Percentiles rank a stretch among this genome's conserved stretches.
Evolutionary conservation across 1,140 invertebrate species (phyloP).

Genomic region (Meloidogyne chitwoodi): DNA sequence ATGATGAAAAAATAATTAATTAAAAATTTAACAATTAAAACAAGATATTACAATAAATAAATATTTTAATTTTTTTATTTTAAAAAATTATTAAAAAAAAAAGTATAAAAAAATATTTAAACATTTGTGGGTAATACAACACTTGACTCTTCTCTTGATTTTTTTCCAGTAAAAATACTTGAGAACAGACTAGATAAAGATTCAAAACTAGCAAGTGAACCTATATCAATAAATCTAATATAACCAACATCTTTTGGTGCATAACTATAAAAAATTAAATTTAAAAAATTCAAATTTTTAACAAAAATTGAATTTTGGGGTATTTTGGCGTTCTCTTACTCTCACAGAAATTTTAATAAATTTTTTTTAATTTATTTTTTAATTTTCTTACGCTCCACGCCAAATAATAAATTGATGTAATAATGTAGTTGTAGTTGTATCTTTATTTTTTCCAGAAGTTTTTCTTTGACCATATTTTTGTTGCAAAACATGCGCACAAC

Average conservation of each 20-base stretch:
- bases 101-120: neutral
- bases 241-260: slow-evolving; percentile 48
- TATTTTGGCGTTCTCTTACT: too few species aligned
- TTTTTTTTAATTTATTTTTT: neutral
- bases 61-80: too few species aligned
- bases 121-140: slow-evolving; percentile 4
- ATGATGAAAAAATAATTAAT: too few species aligned
- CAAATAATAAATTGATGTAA: neutral
- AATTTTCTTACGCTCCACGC: slow-evolving; percentile 12
- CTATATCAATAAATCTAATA: slow-evolving; percentile 53
- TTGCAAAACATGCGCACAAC: slow-evolving; percentile 41
- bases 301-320: too few species aligned
- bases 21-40: too few species aligned
- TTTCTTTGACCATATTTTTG: slow-evolving; percentile 58
- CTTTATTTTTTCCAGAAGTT: slow-evolving; percentile 20
- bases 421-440: slow-evolving; percentile 36
- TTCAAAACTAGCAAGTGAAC: slow-evolving; percentile 40
- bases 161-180: slow-evolving; percentile 30
- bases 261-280: slow-evolving; percentile 26
- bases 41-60: too few species aligned
- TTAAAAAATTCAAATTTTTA: neutral
- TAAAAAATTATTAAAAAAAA: neutral
- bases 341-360: too few species aligned
- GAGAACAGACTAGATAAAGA: slow-evolving; percentile 42
- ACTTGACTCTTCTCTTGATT: slow-evolving; percentile 34